Evolutionary conservation across 2,797 vertebrate species (phyloP).

Genomic region (Muscicapa comitata): DNA sequence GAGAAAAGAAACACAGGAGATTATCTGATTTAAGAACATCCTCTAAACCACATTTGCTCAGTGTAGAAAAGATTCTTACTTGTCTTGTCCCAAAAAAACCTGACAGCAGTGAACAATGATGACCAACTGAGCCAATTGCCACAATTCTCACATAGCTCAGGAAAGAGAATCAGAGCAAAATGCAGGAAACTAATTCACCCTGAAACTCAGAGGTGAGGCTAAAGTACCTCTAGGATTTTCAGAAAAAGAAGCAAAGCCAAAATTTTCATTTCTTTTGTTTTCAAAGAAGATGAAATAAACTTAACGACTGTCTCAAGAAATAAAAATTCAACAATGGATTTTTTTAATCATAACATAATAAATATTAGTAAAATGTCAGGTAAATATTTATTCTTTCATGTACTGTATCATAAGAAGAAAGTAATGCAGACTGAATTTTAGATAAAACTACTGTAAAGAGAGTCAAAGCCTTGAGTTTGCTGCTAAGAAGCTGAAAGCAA

Average conservation of each 20-base stretch:
- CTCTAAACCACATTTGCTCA: not conserved
- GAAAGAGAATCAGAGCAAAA: not conserved
- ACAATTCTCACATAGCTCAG: not conserved
- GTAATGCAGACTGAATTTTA: slow-evolving; percentile 21
- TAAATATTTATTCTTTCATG: slow-evolving; percentile 40
- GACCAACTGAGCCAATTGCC: not conserved
- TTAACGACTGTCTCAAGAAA: not conserved
- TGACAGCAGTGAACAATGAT: not conserved
- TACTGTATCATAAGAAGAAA: slow-evolving; percentile 2
- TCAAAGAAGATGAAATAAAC: not conserved
- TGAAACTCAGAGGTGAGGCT: not conserved
- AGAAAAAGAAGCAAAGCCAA: not conserved
- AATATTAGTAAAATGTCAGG: slow-evolving; percentile 51
- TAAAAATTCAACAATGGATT: not conserved
- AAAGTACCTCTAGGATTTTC: not conserved
- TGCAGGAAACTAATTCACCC: not conserved
- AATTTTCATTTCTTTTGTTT: not conserved
- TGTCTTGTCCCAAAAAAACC: not conserved
- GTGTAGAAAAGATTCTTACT: not conserved
- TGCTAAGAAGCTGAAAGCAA: slow-evolving; percentile 52
- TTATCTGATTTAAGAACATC: not conserved
- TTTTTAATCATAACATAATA: not conserved
- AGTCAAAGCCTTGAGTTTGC: slow-evolving; percentile 53
- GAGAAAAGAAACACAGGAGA: not conserved
- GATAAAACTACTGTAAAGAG: not conserved